Base-by-base conservation (phyloP, 2,888 invertebrate species). In the Dioctria rufipes region DNA sequence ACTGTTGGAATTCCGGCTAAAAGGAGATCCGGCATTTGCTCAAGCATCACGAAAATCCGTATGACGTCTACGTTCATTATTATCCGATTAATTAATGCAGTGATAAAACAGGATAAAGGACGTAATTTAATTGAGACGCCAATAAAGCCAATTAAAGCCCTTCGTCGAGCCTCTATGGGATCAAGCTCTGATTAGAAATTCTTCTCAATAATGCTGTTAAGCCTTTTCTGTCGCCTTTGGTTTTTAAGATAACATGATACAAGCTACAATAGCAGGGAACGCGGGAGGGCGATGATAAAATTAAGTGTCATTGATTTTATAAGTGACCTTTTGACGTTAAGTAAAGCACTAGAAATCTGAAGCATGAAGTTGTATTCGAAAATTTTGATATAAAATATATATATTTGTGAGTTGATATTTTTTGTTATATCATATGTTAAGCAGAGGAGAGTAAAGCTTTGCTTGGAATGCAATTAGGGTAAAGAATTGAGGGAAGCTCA, bases 71-170 rank as follows among this genome's bases (percentile, higher is more conserved):
- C 51, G 69, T 51, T 69, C 37, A 69, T 69, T 51, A 69, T 25
- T 39, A 49, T n/a, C 6, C 39, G 49, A 69, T 69, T 69, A 69
- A 69, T 69, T 69, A 69, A 69, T 69, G 69, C 69, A 51, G 51
- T 37, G 54, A 51, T 69, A 51, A 69, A 51, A 39, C 54, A 54
- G 11, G 54, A 54, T 54, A 54, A 54, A 54, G 69, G 69, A 69
- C 25, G 37, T 39, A 51, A 37, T 37, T 37, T 69, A 69, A 69
- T 69, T 69, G 69, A 69, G 51, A 69, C 51, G 51, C 25, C 51
- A 51, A 37, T 69, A 39, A 51, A 51, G n/a, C 51, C 54, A 51
- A 54, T 69, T 69, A 51, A 69, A 13, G 54, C 54, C 11, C 11
- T 11, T 54, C 11, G 54, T n/a, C 11, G 11, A 54, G 11, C 3